Evolutionary conservation across 2,888 invertebrate species (phyloP), one percentile per base, ranked within the genome.

Genomic region (Eupeodes luniger): DNA sequence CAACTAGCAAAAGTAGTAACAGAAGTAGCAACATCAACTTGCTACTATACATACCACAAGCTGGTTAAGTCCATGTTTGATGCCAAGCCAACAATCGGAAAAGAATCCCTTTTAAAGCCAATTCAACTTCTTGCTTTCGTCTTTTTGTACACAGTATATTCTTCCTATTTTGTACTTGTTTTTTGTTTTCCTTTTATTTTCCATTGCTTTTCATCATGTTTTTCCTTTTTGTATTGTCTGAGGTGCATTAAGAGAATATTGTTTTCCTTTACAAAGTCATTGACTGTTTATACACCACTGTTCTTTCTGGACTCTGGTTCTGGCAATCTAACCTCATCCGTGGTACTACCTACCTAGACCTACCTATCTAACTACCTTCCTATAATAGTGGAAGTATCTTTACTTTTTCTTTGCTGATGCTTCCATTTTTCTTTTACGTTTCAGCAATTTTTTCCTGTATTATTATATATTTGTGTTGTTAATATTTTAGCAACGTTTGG

Each of bases 191-290:
- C 14, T 61, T n/a, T n/a, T 59, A 4, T 36, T 1, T 19, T 14
- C n/a, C 19, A 36, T 62, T 53, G 62, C 11, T n/a, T 51, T 59
- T 36, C 40, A 67, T 27, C 49, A 27, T 27, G 27, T 27, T 27
- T 27, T 61, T 36, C 51, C 70, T 55, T 72, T 55, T 34, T 72
- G 11, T 40, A 49, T 77, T 77, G 66, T 77, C 67, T 77, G 57
- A 67, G 57, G 44, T 55, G 57, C 53, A 77, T 47, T 55, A 51
- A 44, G 51, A 44, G 40, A 76, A 59, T 66, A 40, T 40, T 40
- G 40, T 40, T 27, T 27, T n/a, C 47, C 64, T 74, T 66, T 34
- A 36, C 80, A 72, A 74, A 80, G 80, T 80, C 80, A 74, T 74
- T 80, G 80, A 74, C 80, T 80, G 80, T 14, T 74, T 57, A 57